Percentiles rank a stretch among this genome's conserved stretches.
These are phyloP conservation scores for Sitta carolinensis DNA, from an alignment of 2,797 vertebrate genomes.

Conservation along the genomic window DNA sequence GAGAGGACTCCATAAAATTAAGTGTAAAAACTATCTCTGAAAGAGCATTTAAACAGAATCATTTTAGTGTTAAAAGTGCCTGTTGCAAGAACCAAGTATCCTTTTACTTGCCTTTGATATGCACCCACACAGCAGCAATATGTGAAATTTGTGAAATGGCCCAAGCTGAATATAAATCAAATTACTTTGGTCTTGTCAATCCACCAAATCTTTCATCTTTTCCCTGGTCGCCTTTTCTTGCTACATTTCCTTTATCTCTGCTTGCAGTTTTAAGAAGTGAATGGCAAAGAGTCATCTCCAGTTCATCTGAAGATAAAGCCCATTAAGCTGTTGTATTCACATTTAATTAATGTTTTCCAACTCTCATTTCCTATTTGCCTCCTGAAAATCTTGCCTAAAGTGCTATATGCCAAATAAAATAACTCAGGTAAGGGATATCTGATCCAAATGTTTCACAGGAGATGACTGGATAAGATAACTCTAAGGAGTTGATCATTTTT, in stretches of 20 bases:
- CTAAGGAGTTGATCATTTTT: conserved; percentile 61
- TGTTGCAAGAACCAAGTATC: not conserved
- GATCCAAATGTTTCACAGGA: conserved; percentile 59
- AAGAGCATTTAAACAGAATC: not conserved
- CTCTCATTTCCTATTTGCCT: conserved; percentile 70
- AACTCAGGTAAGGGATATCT: conserved; percentile 64
- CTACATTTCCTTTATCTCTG: conserved; percentile 66
- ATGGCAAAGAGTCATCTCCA: conserved; percentile 64
- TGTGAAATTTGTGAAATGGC: conserved; percentile 20
- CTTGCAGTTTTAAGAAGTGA: conserved; percentile 60
- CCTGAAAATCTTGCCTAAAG: conserved; percentile 64
- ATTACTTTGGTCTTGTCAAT: conserved; percentile 61
- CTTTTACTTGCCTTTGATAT: not conserved
- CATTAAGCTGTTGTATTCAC: conserved; percentile 71
- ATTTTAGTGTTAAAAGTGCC: not conserved
- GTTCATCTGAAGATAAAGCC: conserved; percentile 68
- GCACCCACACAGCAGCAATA: not conserved
- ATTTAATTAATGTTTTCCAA: conserved; percentile 73
- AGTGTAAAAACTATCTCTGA: not conserved
- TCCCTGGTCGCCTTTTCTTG: conserved; percentile 32
- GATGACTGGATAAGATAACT: conserved; percentile 64
- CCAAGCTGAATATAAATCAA: conserved; percentile 50
- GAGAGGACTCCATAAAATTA: not conserved
- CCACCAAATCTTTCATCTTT: conserved; percentile 61
- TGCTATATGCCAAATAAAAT: conserved; percentile 66